Percentiles rank a stretch among this genome's conserved stretches.
Evolutionary conservation across 2,113 vertebrate genomes (phyloP).

Genomic region (Pollachius pollachius): DNA sequence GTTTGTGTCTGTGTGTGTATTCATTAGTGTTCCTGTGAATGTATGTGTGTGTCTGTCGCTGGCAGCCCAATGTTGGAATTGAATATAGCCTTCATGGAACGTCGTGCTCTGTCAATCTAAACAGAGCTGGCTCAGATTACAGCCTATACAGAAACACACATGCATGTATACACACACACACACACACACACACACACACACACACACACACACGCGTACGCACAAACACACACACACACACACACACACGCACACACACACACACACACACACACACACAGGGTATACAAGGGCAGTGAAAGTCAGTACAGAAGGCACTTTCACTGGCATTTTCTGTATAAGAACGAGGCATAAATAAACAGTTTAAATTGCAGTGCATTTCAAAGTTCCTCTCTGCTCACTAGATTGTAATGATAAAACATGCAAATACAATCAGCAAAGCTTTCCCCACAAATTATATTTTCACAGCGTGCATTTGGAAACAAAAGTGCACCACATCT

Average conservation of each 20-base stretch:
- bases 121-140: constrained; percentile 67
- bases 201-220: constrained; percentile 23
- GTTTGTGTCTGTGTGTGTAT: constrained; percentile 72
- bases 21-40: background rate
- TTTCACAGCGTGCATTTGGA: constrained; percentile 55
- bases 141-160: constrained; percentile 31
- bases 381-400: constrained; percentile 35
- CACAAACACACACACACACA: constrained; percentile 9
- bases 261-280: constrained; percentile 21
- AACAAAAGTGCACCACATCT: constrained; percentile 26
- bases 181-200: constrained; percentile 10
- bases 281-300: constrained; percentile 38
- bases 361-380: constrained; percentile 46
- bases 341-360: constrained; percentile 66
- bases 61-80: constrained; percentile 40
- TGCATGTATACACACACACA: constrained; percentile 17
- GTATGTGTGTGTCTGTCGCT: constrained; percentile 4
- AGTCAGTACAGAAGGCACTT: constrained; percentile 58
- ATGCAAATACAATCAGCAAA: constrained; percentile 57
- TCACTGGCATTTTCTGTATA: constrained; percentile 53
- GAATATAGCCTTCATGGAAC: constrained; percentile 50
- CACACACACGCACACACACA: constrained; percentile 6
- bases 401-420: constrained; percentile 63
- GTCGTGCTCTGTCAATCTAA: constrained; percentile 66
- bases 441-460: constrained; percentile 51